Evolutionary conservation across 1,140 invertebrate species (phyloP).

Genomic region (Drosophila bocqueti): DNA sequence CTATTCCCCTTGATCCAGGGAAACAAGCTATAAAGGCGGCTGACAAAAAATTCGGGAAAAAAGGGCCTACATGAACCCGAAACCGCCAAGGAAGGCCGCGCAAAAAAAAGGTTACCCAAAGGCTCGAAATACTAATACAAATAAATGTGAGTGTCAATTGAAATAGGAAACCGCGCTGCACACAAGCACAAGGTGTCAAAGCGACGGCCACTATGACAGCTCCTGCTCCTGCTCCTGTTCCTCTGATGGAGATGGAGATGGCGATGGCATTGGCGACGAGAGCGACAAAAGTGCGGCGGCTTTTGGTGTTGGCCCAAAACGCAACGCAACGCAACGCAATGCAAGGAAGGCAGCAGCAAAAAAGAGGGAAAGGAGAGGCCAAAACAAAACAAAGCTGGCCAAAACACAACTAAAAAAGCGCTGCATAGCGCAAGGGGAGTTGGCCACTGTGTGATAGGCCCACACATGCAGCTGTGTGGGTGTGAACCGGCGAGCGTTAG

Average conservation of each 20-base stretch:
- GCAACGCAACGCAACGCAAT: conserved; percentile 21
- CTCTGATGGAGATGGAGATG: conserved; percentile 19
- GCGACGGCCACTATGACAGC: conserved; percentile 47
- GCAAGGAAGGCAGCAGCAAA: conserved; percentile 2
- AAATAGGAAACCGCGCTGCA: conserved; percentile 79
- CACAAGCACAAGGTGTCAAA: conserved; percentile 78
- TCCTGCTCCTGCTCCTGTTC: neutral
- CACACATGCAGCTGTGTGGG: conserved; percentile 38
- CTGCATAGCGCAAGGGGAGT: conserved; percentile 79
- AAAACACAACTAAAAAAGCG: conserved; percentile 59
- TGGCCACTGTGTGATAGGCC: conserved; percentile 71
- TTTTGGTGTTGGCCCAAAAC: conserved; percentile 62
- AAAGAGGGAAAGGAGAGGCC: neutral
- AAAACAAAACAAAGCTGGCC: conserved; percentile 41
- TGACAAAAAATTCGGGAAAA: conserved; percentile 2
- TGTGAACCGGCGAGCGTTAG: conserved; percentile 55
- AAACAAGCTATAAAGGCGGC: conserved; percentile 11
- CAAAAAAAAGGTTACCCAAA: conserved; percentile 25
- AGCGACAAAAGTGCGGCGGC: conserved; percentile 75
- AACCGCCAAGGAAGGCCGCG: conserved; percentile 46
- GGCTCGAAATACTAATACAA: conserved; percentile 55
- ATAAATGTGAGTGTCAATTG: conserved; percentile 75
- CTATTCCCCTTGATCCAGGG: conserved; percentile 8
- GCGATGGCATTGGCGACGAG: conserved; percentile 28
- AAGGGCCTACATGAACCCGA: conserved; percentile 20